phyloP scores from a whole-genome alignment of 2,888 invertebrate genomes.

The Tenthredo amoena region DNA sequence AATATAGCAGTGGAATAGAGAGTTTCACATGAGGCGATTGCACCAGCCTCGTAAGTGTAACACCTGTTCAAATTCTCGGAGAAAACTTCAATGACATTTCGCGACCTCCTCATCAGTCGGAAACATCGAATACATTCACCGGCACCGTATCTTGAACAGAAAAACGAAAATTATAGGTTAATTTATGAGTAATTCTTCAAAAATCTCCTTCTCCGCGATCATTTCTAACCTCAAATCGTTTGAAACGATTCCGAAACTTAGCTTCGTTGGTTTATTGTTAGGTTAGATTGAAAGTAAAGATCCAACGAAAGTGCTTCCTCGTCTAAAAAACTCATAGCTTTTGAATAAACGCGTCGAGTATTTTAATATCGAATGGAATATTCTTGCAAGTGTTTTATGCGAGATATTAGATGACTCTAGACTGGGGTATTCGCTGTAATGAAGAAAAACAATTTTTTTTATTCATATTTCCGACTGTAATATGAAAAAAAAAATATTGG shows the following conservation, averaged over 20 bases:
- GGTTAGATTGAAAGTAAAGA: no score
- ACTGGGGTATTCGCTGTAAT: no score
- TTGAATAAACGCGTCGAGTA: no score
- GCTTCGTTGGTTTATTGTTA: no score
- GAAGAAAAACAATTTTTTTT: background rate
- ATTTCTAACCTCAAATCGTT: no score
- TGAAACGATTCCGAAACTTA: no score
- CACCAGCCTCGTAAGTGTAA: slow-evolving; percentile 82
- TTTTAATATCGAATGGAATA: no score
- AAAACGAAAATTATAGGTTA: slow-evolving; percentile 3
- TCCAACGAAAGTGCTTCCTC: no score
- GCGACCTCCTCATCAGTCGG: slow-evolving; percentile 81
- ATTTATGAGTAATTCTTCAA: background rate
- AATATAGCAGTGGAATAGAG: slow-evolving; percentile 78
- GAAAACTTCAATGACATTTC: slow-evolving; percentile 82
- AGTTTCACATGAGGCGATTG: slow-evolving; percentile 80
- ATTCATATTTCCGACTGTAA: background rate
- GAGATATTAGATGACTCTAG: no score
- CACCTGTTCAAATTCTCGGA: slow-evolving; percentile 82
- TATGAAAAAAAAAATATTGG: background rate
- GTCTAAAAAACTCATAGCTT: no score
- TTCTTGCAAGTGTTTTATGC: no score
- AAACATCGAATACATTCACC: slow-evolving; percentile 83
- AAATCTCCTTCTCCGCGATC: no score
- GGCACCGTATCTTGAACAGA: slow-evolving; percentile 79